Percentiles rank a stretch among this genome's conserved stretches.
phyloP scores from a whole-genome alignment of 1,140 invertebrate genomes.

The Cyclargus thomasi region DNA sequence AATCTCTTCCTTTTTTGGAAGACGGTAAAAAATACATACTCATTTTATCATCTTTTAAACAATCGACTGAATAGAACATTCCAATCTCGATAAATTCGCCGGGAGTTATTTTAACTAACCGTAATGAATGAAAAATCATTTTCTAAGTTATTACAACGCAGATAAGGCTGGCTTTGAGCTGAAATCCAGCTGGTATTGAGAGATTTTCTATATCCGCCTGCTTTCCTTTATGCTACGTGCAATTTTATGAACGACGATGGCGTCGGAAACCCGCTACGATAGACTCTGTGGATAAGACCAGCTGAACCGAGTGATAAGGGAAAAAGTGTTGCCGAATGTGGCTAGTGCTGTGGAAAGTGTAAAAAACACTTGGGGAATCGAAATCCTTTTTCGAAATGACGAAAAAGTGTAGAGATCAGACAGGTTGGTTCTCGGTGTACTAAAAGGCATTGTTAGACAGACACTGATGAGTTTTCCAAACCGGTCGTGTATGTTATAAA shows the following conservation, averaged over 20 bases:
- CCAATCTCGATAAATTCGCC: not conserved
- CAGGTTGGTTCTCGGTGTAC: too few species aligned
- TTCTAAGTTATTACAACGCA: constrained; percentile 33
- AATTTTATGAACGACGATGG: constrained; percentile 64
- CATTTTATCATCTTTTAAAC: too few species aligned
- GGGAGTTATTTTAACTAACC: not conserved
- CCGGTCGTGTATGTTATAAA: too few species aligned
- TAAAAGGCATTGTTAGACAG: too few species aligned
- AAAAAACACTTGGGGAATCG: too few species aligned
- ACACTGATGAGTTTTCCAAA: too few species aligned
- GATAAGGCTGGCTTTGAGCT: constrained; percentile 50
- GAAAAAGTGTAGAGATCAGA: too few species aligned
- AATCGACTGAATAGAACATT: not conserved
- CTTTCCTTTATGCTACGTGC: constrained; percentile 66
- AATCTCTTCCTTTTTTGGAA: too few species aligned
- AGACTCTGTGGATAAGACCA: constrained; percentile 36
- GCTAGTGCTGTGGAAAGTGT: not conserved
- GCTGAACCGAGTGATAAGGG: not conserved
- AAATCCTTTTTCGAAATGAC: too few species aligned
- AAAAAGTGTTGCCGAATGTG: not conserved
- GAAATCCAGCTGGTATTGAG: constrained; percentile 63
- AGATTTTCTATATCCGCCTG: constrained; percentile 71
- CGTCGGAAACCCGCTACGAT: constrained; percentile 49
- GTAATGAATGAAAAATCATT: constrained; percentile 22
- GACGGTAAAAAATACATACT: too few species aligned